Percentiles rank a stretch among this genome's conserved stretches.
phyloP scores from a whole-genome alignment of 2,113 vertebrate species.

The Leuciscus idus region DNA sequence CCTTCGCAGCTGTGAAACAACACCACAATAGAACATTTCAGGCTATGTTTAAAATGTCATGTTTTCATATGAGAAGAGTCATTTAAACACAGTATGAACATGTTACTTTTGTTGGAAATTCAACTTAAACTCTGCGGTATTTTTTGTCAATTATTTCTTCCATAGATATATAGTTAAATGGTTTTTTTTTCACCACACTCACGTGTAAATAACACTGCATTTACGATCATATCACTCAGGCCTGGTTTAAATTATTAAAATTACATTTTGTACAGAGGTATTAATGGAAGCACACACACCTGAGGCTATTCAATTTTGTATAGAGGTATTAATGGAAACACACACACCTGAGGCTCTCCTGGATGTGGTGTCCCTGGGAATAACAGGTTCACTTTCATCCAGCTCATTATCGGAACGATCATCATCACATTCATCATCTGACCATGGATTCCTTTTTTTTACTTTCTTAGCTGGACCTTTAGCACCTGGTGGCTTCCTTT shows the following conservation, averaged over 20 bases:
- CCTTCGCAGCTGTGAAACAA: conserved; percentile 84
- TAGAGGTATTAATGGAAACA: background rate
- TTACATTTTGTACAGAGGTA: background rate
- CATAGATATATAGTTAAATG: background rate
- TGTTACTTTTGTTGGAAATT: background rate
- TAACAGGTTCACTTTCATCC: conserved; percentile 87
- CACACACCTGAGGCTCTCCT: conserved; percentile 89
- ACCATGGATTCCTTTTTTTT: conserved; percentile 98
- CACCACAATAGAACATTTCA: background rate
- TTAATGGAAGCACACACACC: conserved; percentile 72
- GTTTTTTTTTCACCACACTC: background rate
- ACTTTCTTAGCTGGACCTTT: conserved; percentile 86
- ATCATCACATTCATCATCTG: conserved; percentile 93
- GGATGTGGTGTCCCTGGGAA: conserved; percentile 91
- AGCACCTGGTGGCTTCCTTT: conserved; percentile 82
- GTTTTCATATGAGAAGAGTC: background rate
- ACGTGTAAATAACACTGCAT: background rate
- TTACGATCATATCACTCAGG: background rate
- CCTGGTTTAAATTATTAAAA: background rate
- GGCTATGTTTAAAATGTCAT: background rate
- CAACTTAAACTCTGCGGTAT: background rate
- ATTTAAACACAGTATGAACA: background rate
- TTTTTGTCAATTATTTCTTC: background rate
- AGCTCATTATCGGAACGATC: conserved; percentile 89
- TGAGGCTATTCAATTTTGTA: conserved; percentile 72